phyloP scores from a whole-genome alignment of 2,888 invertebrate genomes.

The Beris morrisii region DNA sequence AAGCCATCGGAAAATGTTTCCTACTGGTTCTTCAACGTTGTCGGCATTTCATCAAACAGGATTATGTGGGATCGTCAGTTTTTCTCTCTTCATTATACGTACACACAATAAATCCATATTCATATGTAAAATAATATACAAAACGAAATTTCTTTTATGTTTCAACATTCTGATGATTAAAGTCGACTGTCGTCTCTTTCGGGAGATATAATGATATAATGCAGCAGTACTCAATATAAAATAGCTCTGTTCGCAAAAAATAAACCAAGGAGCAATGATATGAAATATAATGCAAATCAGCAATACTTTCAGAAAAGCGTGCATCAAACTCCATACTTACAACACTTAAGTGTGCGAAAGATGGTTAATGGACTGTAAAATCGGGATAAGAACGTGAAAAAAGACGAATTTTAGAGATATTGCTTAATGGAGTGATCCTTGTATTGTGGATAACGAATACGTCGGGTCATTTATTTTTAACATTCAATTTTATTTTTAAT shows the following conservation, averaged over 20 bases:
- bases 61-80: not conserved
- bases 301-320: constrained; percentile 1
- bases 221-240: not conserved
- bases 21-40: not conserved
- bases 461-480: too few relatives aligned
- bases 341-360: constrained; percentile 20
- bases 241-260: constrained; percentile 6
- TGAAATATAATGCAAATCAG: constrained; percentile 31
- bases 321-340: constrained; percentile 11
- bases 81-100: too few relatives aligned
- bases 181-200: too few relatives aligned
- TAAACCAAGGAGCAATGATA: not conserved
- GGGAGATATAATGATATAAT: too few relatives aligned
- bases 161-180: too few relatives aligned
- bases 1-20: not conserved
- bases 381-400: constrained; percentile 21
- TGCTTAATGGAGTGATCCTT: constrained; percentile 22
- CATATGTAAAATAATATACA: too few relatives aligned
- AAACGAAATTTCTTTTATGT: too few relatives aligned
- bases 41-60: constrained; percentile 7
- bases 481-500: too few relatives aligned
- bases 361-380: constrained; percentile 27
- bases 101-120: too few relatives aligned
- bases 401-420: constrained; percentile 9
- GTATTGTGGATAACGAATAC: constrained; percentile 3